A percentile compares a stretch with the other conserved stretches of the same genome.
phyloP scores from a whole-genome alignment of 2,113 vertebrate genomes.

The Leucoraja erinaceus region DNA sequence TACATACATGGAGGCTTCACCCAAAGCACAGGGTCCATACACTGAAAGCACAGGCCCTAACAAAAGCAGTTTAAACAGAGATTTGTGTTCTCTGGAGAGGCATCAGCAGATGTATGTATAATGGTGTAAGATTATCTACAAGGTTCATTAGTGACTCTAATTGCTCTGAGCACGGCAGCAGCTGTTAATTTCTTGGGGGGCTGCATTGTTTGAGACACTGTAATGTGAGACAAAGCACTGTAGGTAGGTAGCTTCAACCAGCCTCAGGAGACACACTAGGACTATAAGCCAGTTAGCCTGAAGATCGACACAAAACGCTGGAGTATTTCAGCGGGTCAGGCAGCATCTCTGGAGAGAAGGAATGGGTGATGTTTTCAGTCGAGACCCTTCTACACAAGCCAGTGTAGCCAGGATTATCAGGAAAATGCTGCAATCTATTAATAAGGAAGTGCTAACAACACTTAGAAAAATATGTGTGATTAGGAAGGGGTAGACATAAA shows the following conservation, averaged over 20 bases:
- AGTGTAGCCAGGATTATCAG: too few relatives aligned
- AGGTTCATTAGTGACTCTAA: constrained; percentile 18
- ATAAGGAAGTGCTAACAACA: too few relatives aligned
- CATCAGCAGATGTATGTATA: background rate
- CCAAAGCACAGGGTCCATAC: background rate
- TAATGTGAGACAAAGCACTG: background rate
- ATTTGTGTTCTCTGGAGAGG: background rate
- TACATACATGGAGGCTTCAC: background rate
- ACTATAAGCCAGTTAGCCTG: too few relatives aligned
- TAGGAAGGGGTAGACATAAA: too few relatives aligned
- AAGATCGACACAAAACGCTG: too few relatives aligned
- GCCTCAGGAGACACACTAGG: too few relatives aligned
- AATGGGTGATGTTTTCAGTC: too few relatives aligned
- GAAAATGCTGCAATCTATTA: too few relatives aligned
- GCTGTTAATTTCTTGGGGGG: background rate
- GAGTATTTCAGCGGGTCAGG: too few relatives aligned
- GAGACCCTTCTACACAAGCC: too few relatives aligned
- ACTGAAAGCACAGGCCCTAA: background rate
- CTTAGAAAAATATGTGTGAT: too few relatives aligned
- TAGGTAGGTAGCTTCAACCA: background rate
- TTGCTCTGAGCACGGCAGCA: background rate
- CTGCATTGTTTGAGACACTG: background rate
- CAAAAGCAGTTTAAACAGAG: background rate
- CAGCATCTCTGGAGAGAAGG: too few relatives aligned
- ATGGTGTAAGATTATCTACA: constrained; percentile 26